A percentile compares a stretch with the other conserved stretches of the same genome.
These are phyloP conservation scores for Ceratina calcarata DNA, from an alignment of 1,140 invertebrate species.

Conservation along the genomic window DNA sequence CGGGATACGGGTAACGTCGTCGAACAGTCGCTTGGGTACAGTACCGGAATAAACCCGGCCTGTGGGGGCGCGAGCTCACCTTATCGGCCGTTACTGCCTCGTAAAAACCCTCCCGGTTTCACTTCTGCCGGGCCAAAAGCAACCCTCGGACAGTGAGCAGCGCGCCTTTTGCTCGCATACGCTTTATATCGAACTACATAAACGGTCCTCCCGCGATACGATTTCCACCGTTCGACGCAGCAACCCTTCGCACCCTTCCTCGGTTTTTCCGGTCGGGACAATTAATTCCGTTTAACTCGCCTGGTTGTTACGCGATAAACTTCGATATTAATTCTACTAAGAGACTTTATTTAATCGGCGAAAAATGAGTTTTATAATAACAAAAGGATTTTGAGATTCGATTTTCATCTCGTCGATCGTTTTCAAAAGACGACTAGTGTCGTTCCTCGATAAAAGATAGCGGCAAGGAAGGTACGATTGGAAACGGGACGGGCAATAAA, in stretches of 20 bases:
- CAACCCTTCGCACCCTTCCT: slow-evolving; percentile 30
- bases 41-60: slow-evolving; percentile 76
- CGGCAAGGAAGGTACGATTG: slow-evolving; percentile 23
- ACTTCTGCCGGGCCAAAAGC: slow-evolving; percentile 64
- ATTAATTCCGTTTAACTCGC: slow-evolving; percentile 46
- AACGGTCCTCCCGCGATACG: slow-evolving; percentile 61
- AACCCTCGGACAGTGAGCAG: slow-evolving; percentile 49
- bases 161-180: slow-evolving; percentile 55
- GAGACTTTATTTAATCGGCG: slow-evolving; percentile 27
- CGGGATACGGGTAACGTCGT: slow-evolving; percentile 60
- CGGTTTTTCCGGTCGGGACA: slow-evolving; percentile 35
- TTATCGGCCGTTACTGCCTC: slow-evolving; percentile 81
- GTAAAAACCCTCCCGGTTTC: slow-evolving; percentile 76
- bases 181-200: slow-evolving; percentile 62
- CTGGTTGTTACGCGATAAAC: slow-evolving; percentile 41
- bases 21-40: slow-evolving; percentile 79
- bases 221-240: slow-evolving; percentile 28
- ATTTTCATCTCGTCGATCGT: background rate
- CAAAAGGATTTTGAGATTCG: too few relatives aligned
- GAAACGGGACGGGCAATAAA: slow-evolving; percentile 55
- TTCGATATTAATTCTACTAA: slow-evolving; percentile 36
- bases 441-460: background rate
- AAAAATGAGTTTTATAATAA: slow-evolving; percentile 1
- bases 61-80: slow-evolving; percentile 76
- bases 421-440: background rate